A percentile compares a stretch with the other conserved stretches of the same genome.
Evolutionary conservation across 92 coral and sea anemone genomes (phyloP).

Genomic region (Epizoanthus illoricatus): DNA sequence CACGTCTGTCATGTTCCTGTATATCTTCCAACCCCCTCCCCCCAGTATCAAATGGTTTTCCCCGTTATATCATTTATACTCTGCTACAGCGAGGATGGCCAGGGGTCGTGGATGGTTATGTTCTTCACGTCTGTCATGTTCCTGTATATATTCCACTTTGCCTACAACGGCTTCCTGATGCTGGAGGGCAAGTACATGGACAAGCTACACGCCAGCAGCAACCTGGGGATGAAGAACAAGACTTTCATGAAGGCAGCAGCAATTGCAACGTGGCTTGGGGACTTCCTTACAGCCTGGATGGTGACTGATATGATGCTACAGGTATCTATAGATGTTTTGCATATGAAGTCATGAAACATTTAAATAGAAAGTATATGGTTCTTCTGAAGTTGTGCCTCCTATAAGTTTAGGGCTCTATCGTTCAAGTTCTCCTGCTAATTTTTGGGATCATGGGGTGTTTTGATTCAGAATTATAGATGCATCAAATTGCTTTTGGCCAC

Average conservation of each 20-base stretch:
- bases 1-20: slow-evolving; percentile 67
- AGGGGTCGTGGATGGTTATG: slow-evolving; percentile 92
- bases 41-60: too few species aligned
- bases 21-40: slow-evolving; percentile 29
- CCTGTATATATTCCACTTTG: slow-evolving; percentile 62
- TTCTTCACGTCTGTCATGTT: slow-evolving; percentile 71
- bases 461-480: too few species aligned
- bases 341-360: neutral
- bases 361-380: too few species aligned
- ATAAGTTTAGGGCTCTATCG: too few species aligned
- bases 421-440: too few species aligned
- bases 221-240: slow-evolving; percentile 77
- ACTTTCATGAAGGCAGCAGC: slow-evolving; percentile 86
- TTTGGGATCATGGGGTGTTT: too few species aligned
- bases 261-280: slow-evolving; percentile 82
- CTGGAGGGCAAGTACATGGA: slow-evolving; percentile 75
- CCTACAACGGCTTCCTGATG: slow-evolving; percentile 31
- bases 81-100: slow-evolving; percentile 84
- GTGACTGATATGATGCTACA: slow-evolving; percentile 93
- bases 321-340: slow-evolving; percentile 32
- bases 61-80: neutral
- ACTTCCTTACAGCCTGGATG: slow-evolving; percentile 91
- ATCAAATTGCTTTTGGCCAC: too few species aligned
- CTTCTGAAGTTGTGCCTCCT: too few species aligned
- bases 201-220: slow-evolving; percentile 74